Base-by-base conservation (phyloP, 1,140 invertebrate species). In the Camponotus vicinus region DNA sequence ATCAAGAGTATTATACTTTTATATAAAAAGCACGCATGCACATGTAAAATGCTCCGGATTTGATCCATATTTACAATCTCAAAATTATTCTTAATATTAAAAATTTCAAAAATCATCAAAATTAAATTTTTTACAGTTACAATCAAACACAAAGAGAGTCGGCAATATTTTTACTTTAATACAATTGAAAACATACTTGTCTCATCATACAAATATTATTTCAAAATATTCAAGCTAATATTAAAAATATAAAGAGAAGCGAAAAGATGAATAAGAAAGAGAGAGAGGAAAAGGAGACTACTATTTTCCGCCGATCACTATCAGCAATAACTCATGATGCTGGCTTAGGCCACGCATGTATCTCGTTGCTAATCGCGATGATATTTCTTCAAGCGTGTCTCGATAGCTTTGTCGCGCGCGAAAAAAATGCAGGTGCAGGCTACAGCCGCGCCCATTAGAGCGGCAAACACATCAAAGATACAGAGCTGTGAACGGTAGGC, bases 381-480 rank as follows among this genome's bases (percentile, higher is more conserved):
- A 57, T 66, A 83, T 45, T 49, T 85, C 63, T 40, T 32, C 61
- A 42, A 85, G 71, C 82, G 73, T 85, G 71, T 87, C 76, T 73
- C 69, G 76, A 57, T 34, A 52, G 27, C 40, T 67, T 79, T 67
- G 52, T 69, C 61, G 52, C 64, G 21, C 66, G 69, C 40, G 73
- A 82, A 85, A 89, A 90, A 90, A 89, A 85, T 87, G 85, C 89
- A 90, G 89, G 89, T 90, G 79, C 84, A 82, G 64, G 78, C 87
- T 88, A 88, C 27, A 66, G 49, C 76, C 88, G 82, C 89, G 52
- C 89, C 91, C 86, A 85, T 9, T 21, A 55, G 61, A 64, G 76
- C 67, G 59, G 52, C 52, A 76, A 69, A 45, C 11, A 27, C 69
- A 76, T 55, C 66, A 69, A 67, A 76, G 78, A 49, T 27, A 27